Evolutionary conservation across 2,113 vertebrate species (phyloP).

Genomic region (Theristicus caerulescens): DNA sequence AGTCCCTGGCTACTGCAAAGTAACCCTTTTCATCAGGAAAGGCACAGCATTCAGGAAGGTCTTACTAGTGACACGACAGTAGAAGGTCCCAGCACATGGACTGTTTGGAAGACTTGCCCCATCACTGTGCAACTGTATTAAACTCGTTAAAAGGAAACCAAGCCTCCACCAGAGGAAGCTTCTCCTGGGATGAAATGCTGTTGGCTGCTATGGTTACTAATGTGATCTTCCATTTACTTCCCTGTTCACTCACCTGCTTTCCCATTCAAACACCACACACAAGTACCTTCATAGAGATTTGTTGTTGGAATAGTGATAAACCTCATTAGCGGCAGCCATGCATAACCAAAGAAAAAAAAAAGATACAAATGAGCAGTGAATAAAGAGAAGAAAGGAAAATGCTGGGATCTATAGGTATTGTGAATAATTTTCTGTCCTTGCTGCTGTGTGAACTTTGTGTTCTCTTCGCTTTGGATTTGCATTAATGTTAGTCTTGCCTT

Average conservation of each 20-base stretch:
- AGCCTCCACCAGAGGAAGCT: background rate
- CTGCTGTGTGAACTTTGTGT: conserved; percentile 2
- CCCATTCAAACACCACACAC: background rate
- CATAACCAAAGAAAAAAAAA: background rate
- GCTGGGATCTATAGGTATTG: background rate
- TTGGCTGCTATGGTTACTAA: conserved; percentile 59
- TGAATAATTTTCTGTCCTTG: conserved; percentile 6
- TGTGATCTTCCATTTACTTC: conserved; percentile 3
- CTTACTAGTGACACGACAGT: background rate
- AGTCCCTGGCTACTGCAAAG: background rate
- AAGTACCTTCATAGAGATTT: background rate
- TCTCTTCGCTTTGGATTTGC: conserved; percentile 36
- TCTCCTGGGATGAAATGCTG: conserved; percentile 2
- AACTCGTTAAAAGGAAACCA: background rate
- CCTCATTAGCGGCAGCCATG: background rate
- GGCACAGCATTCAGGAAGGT: background rate
- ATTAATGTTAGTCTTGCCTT: conserved; percentile 31
- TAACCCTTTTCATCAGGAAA: background rate
- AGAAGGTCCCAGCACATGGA: background rate
- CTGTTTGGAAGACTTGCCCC: background rate
- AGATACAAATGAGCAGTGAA: background rate
- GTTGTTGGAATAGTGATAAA: conserved; percentile 2
- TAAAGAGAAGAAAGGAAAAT: background rate
- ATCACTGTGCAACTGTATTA: background rate
- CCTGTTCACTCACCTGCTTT: conserved; percentile 37